phyloP scores from a whole-genome alignment of 2,797 vertebrate genomes.

The Siniperca scherzeri region DNA sequence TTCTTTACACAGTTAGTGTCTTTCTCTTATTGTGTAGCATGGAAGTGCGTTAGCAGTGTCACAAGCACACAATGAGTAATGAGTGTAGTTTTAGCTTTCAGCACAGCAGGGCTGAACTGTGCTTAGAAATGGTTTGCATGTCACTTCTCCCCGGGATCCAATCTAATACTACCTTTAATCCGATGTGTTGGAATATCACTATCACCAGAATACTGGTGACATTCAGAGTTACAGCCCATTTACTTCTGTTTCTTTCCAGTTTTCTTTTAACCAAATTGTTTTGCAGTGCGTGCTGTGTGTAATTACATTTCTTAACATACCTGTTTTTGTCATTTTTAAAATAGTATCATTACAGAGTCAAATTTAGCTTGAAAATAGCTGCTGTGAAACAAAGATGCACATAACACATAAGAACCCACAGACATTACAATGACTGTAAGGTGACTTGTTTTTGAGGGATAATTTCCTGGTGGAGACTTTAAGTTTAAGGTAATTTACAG shows the following conservation, averaged over 20 bases:
- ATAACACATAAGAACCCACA: background rate
- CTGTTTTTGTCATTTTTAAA: background rate
- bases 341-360: background rate
- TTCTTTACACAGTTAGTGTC: background rate
- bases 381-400: background rate
- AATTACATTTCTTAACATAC: background rate
- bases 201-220: background rate
- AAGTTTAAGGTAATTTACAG: slow-evolving; percentile 24
- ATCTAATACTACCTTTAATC: background rate
- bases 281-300: background rate
- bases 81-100: background rate
- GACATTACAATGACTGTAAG: background rate
- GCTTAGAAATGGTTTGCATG: background rate
- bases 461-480: background rate
- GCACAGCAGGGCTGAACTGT: slow-evolving; percentile 6
- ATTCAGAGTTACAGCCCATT: slow-evolving; percentile 8
- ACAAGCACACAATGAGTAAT: background rate
- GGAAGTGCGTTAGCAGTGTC: background rate
- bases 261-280: background rate
- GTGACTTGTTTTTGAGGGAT: background rate
- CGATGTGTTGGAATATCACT: background rate
- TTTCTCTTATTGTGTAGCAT: background rate
- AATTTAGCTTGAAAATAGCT: slow-evolving; percentile 14
- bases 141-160: slow-evolving; percentile 2
- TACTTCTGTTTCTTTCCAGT: background rate